Conservation (phyloP, 2,113 vertebrate species). For the Rattus rattus region DNA sequence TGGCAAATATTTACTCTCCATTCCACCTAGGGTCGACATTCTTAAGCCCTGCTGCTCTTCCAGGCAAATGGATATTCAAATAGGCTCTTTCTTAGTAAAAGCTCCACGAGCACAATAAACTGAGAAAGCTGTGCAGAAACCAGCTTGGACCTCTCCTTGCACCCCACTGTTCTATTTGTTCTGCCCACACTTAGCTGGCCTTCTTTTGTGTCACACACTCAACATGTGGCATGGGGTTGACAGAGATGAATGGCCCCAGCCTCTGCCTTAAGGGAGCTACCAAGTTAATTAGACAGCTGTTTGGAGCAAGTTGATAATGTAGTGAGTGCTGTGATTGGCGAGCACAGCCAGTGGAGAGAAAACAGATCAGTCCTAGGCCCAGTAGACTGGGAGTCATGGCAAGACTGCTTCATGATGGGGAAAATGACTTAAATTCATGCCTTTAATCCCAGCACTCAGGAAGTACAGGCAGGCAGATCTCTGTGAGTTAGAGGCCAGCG, state of each 20-base stretch:
- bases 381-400: neutral
- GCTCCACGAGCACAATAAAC: constrained; percentile 29
- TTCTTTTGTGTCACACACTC: neutral
- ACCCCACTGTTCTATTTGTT: neutral
- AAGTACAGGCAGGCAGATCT: neutral
- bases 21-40: neutral
- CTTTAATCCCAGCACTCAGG: neutral
- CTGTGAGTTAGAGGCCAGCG: neutral
- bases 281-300: neutral
- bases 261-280: neutral
- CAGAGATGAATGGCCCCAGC: neutral
- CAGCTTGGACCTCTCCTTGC: neutral
- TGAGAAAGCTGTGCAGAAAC: neutral
- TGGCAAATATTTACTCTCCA: constrained; percentile 41
- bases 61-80: neutral
- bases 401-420: neutral
- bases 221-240: neutral
- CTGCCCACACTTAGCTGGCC: neutral
- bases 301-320: neutral
- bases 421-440: neutral
- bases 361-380: neutral
- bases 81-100: constrained; percentile 38
- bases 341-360: neutral
- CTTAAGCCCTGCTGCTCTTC: neutral
- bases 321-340: neutral